Percentiles rank a stretch among this genome's conserved stretches.
phyloP scores from a whole-genome alignment of 2,797 vertebrate species.

The Hydrophis major region DNA sequence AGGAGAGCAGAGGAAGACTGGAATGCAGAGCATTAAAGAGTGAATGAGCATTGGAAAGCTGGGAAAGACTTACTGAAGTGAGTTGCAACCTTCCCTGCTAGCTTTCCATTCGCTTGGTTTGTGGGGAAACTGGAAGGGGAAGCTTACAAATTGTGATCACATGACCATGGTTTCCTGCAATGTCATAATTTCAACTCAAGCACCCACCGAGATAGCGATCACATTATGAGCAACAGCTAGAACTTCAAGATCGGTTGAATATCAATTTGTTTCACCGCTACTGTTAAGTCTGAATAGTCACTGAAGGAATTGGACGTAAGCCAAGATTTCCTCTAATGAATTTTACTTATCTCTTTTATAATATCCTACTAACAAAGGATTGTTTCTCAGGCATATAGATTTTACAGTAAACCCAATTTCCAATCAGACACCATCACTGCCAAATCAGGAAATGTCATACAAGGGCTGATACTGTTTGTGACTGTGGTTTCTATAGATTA shows the following conservation, averaged over 20 bases:
- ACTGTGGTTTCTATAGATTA: neutral
- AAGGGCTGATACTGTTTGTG: neutral
- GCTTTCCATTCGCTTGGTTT: neutral
- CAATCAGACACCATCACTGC: neutral
- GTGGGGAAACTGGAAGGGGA: neutral
- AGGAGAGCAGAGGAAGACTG: neutral
- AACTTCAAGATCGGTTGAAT: neutral
- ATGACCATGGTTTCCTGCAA: neutral
- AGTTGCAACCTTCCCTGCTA: neutral
- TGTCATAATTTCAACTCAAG: neutral
- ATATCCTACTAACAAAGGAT: neutral
- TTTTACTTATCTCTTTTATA: rapidly evolving
- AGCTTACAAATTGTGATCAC: neutral
- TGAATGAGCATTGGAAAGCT: neutral
- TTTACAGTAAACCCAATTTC: neutral
- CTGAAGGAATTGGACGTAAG: neutral
- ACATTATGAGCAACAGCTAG: neutral
- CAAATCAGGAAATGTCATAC: neutral
- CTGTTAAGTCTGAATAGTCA: neutral
- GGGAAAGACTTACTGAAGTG: neutral
- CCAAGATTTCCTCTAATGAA: neutral
- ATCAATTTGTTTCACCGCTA: neutral
- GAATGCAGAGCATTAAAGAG: neutral
- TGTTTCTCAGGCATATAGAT: neutral
- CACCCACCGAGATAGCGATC: neutral